These are phyloP conservation scores for Epinephelus moara DNA, from an alignment of 2,113 vertebrate genomes.

Conservation along the genomic window DNA sequence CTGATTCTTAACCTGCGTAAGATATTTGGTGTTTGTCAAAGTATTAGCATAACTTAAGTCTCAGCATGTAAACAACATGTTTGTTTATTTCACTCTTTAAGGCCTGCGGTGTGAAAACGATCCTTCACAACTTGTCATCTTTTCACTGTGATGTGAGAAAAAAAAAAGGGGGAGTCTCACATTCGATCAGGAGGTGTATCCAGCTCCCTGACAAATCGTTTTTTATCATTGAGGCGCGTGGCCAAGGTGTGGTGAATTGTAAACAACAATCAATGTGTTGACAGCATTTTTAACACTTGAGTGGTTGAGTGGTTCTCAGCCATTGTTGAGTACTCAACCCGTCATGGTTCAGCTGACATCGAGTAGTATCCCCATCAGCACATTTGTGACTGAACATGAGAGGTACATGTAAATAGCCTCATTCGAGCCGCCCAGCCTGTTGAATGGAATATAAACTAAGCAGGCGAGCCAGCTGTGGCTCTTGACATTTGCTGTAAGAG, in stretches of 20 bases:
- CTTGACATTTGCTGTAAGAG: neutral
- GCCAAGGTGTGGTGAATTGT: neutral
- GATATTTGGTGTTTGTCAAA: constrained; percentile 22
- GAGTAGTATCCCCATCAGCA: neutral
- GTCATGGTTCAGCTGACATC: neutral
- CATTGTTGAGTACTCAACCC: neutral
- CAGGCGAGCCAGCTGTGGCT: neutral
- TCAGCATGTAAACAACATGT: constrained; percentile 41
- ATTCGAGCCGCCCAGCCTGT: neutral
- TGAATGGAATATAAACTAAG: neutral
- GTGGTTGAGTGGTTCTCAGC: neutral
- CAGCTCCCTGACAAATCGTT: constrained; percentile 1
- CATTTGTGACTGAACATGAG: neutral
- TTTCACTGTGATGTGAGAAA: neutral
- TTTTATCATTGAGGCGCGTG: constrained; percentile 5
- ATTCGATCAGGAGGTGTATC: neutral
- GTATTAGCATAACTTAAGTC: constrained; percentile 50
- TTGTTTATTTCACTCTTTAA: constrained; percentile 25
- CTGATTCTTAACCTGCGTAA: constrained; percentile 22
- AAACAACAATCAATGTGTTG: constrained; percentile 19
- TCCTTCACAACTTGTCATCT: neutral
- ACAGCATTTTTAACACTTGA: constrained; percentile 12
- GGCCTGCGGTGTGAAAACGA: constrained; percentile 23
- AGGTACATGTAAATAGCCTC: neutral
- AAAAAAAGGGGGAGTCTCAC: neutral